These are phyloP conservation scores for Tragelaphus imberbis DNA, from an alignment of 2,113 vertebrate genomes.

Conservation along the genomic window DNA sequence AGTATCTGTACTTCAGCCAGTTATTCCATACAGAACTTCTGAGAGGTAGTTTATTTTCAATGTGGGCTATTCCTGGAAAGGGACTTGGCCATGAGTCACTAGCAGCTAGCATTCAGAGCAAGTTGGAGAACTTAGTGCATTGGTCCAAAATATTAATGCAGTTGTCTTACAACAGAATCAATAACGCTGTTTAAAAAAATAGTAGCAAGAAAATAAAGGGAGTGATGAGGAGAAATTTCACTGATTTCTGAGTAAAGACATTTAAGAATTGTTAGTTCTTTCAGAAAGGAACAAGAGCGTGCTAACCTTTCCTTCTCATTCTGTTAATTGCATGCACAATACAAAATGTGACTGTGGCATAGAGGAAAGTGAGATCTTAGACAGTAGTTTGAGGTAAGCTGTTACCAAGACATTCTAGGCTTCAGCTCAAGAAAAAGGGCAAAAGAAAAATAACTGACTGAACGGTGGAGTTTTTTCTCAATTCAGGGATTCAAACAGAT, in stretches of 20 bases:
- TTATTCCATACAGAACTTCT: background rate
- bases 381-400: background rate
- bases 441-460: background rate
- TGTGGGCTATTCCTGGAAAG: background rate
- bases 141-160: background rate
- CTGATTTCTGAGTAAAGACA: background rate
- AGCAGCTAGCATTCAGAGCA: background rate
- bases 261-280: background rate
- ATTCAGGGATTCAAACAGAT: background rate
- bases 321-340: background rate
- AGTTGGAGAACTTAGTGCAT: background rate
- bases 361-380: background rate
- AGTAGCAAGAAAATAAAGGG: background rate
- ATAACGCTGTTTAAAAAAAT: background rate
- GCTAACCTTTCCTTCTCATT: background rate
- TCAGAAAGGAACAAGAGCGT: background rate
- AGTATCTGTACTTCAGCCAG: background rate
- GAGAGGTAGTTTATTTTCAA: background rate
- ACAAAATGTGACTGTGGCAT: background rate
- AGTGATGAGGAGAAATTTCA: background rate
- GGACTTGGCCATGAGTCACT: background rate
- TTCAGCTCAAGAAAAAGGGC: background rate
- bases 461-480: background rate
- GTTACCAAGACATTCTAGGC: background rate
- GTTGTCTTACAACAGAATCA: background rate